Evolutionary conservation across 2,888 invertebrate genomes (phyloP).

Genomic region (Agonopterix arenella): DNA sequence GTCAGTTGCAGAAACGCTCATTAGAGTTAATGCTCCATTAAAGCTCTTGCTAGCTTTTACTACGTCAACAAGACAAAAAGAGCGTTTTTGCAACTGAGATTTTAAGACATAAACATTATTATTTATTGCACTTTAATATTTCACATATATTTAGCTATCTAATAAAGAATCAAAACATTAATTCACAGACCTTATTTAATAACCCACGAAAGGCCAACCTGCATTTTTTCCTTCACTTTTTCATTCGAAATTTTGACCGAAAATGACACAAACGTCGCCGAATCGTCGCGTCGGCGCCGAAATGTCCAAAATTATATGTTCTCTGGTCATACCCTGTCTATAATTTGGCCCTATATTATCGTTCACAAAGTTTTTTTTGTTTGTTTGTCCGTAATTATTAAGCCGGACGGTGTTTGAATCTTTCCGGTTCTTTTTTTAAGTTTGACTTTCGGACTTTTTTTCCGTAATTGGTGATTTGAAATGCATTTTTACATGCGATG

Average conservation of each 20-base stretch:
- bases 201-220: too few relatives aligned
- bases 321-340: slow-evolving; percentile 29
- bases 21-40: too few relatives aligned
- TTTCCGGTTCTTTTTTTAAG: slow-evolving; percentile 34
- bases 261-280: slow-evolving; percentile 39
- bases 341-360: slow-evolving; percentile 62
- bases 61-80: too few relatives aligned
- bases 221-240: slow-evolving; percentile 7
- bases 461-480: slow-evolving; percentile 6
- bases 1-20: too few relatives aligned
- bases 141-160: too few relatives aligned
- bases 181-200: too few relatives aligned
- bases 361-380: slow-evolving; percentile 38
- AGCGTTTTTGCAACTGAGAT: too few relatives aligned
- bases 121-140: too few relatives aligned
- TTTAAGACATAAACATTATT: too few relatives aligned
- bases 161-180: too few relatives aligned
- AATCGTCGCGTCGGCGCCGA: slow-evolving; percentile 23
- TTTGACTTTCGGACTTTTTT: slow-evolving; percentile 23
- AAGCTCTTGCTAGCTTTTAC: too few relatives aligned
- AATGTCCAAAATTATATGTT: slow-evolving; percentile 30
- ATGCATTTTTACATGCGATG: slow-evolving; percentile 5
- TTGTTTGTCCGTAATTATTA: slow-evolving; percentile 40
- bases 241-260: slow-evolving; percentile 21
- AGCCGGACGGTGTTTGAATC: slow-evolving; percentile 27